Conservation (phyloP, 2,113 vertebrate genomes). For the Malurus alboscapulatus region DNA sequence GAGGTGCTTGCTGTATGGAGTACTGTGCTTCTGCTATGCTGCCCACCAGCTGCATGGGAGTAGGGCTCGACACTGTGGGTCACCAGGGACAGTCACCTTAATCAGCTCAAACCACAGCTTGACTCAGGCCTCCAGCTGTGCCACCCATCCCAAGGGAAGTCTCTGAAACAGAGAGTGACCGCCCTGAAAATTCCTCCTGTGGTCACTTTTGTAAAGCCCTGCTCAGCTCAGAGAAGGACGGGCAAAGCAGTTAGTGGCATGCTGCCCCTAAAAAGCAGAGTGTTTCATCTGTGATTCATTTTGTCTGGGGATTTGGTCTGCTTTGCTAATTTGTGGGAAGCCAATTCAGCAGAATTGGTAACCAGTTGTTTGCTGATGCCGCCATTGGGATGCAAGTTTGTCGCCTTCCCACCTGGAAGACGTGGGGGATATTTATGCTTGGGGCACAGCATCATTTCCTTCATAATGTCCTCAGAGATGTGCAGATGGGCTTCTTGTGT, state of each 20-base stretch:
- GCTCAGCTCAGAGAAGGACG: accelerated
- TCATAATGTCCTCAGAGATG: neutral
- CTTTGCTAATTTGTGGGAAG: neutral
- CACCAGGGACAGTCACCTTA: neutral
- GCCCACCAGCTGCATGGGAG: neutral
- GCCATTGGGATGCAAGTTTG: neutral
- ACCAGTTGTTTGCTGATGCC: neutral
- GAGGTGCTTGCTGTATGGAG: neutral
- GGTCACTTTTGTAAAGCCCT: neutral
- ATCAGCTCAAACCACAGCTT: neutral
- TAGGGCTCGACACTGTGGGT: neutral
- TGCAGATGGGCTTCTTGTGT: neutral
- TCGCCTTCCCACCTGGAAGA: neutral
- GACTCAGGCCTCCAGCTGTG: neutral
- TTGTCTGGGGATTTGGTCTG: neutral
- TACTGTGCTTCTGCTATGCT: neutral
- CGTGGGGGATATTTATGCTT: neutral
- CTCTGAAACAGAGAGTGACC: neutral
- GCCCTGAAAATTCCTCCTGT: constrained; percentile 4
- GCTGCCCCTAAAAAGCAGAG: neutral
- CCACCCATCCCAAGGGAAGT: constrained; percentile 1
- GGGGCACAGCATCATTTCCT: neutral
- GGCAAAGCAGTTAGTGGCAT: neutral
- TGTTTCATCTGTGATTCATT: constrained; percentile 13
- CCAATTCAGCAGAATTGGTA: neutral